These are phyloP conservation scores for Pristiophorus japonicus DNA, from an alignment of 2,113 vertebrate genomes.

Conservation along the genomic window DNA sequence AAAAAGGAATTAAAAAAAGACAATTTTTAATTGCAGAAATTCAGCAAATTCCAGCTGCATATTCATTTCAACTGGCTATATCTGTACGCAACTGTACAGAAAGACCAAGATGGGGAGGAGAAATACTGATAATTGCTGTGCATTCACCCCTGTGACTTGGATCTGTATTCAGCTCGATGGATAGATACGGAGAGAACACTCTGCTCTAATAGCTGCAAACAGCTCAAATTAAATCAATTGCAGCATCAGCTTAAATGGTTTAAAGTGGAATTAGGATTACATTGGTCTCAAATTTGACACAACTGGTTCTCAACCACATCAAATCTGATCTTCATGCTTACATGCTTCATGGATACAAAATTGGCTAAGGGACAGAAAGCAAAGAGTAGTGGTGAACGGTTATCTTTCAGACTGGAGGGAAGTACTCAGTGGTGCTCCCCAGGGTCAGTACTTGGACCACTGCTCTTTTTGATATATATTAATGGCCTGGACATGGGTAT, in stretches of 20 bases:
- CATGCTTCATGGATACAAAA: not conserved
- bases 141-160: too few relatives aligned
- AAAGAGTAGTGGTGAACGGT: not conserved
- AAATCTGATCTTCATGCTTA: not conserved
- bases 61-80: too few relatives aligned
- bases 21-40: too few relatives aligned
- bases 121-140: too few relatives aligned
- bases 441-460: too few relatives aligned
- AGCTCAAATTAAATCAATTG: not conserved
- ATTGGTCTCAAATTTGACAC: not conserved
- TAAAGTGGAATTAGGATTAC: not conserved
- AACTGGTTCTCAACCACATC: not conserved
- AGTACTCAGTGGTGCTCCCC: not conserved
- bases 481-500: too few relatives aligned
- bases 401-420: not conserved
- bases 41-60: too few relatives aligned
- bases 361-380: not conserved
- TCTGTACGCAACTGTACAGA: too few relatives aligned
- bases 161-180: too few relatives aligned
- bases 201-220: not conserved
- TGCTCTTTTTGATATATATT: too few relatives aligned
- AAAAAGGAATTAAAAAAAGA: too few relatives aligned
- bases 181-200: not conserved
- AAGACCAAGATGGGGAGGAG: too few relatives aligned
- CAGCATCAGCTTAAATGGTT: not conserved